Evolutionary conservation across 2,797 vertebrate species (phyloP).

Genomic region (Coluber constrictor): DNA sequence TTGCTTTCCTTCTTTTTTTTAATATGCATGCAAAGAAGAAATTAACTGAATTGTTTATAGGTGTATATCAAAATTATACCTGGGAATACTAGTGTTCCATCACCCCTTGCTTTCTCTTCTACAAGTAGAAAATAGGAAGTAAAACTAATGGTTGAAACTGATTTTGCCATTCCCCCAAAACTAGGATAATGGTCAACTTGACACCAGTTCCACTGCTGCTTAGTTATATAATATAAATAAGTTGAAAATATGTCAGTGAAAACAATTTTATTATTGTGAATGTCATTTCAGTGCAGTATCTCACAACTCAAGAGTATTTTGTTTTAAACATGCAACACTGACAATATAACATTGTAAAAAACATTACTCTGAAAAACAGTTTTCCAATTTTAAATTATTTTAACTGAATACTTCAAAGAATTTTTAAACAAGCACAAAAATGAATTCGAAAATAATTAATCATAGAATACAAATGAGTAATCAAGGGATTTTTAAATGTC

Average conservation of each 20-base stretch:
- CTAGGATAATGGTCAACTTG: constrained; percentile 59
- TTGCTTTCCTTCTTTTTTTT: constrained; percentile 11
- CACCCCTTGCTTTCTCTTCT: background rate
- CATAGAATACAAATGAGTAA: background rate
- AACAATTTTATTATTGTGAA: constrained; percentile 60
- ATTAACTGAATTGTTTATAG: background rate
- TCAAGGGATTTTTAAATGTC: background rate
- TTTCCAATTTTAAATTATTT: background rate
- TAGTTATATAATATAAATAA: constrained; percentile 62
- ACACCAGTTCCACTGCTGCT: constrained; percentile 66
- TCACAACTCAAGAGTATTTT: constrained; percentile 34
- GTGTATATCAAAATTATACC: background rate
- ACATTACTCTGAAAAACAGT: too few species aligned
- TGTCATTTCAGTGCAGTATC: constrained; percentile 52
- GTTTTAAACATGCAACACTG: constrained; percentile 11
- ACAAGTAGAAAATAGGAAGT: constrained; percentile 42
- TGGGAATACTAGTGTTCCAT: background rate
- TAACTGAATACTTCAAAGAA: background rate
- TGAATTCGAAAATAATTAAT: background rate
- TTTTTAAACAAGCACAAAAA: background rate
- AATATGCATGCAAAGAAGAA: background rate
- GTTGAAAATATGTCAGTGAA: constrained; percentile 57
- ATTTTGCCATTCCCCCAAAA: constrained; percentile 38
- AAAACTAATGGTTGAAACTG: constrained; percentile 50
- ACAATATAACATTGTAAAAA: background rate